Evolutionary conservation across 2,888 invertebrate genomes (phyloP), one percentile per base, ranked within the genome.

Genomic region (Epirrita christyi): DNA sequence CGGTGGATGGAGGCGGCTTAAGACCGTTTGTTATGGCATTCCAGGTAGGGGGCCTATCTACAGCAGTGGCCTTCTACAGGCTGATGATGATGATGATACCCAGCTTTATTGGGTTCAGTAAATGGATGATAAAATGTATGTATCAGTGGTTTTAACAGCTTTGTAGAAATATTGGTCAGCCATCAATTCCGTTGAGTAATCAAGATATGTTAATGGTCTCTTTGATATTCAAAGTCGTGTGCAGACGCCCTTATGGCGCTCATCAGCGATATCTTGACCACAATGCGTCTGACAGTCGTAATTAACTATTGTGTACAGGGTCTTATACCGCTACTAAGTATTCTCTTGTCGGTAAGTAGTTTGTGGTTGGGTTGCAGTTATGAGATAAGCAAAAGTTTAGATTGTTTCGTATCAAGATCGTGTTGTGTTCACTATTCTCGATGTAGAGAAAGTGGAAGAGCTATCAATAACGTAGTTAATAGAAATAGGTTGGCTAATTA

Each of bases 161-260:
- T 76, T 73, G 53, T 77, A 67, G 46, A 68, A 61, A 73, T 81
- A 71, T 72, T 73, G 70, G 72, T 75, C 55, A 69, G 63, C 64
- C 62, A 67, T 73, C 62, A 69, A 72, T 72, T 77, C 74, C 70
- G 66, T 66, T 68, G 66, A 66, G 76, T 71, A 81, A 85, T 85
- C 83, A 80, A 83, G 84, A 84, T 85, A 84, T 84, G 84, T 73
- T 83, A 83, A 85, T 84, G 64, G 63, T 68, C 75, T 77, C 78
- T 81, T 84, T 84, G 83, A 80, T 82, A 82, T 82, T 79, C 80
- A 80, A 81, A 83, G 74, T 76, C 71, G 70, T 73, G 76, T 75
- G 75, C 78, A 80, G 75, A 78, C 68, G 72, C 56, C 58, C 66
- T 71, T 72, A 71, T 68, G 67, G 69, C 61, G 67, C 72, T 69